A percentile compares a stretch with the other conserved stretches of the same genome.
phyloP scores from a whole-genome alignment of 2,113 vertebrate genomes.

The Anguilla japonica region DNA sequence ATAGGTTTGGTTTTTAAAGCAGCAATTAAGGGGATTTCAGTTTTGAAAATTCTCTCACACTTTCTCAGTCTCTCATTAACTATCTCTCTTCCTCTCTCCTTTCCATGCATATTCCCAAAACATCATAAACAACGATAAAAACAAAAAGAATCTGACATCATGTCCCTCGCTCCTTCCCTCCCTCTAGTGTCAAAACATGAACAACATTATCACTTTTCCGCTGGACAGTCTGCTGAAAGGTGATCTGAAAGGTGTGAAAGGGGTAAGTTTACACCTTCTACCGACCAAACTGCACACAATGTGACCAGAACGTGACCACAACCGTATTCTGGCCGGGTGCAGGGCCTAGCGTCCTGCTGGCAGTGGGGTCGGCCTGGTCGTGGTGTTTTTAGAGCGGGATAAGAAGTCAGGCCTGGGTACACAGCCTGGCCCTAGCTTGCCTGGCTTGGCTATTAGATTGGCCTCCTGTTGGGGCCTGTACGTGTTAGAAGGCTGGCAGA shows the following conservation, averaged over 20 bases:
- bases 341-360: not conserved
- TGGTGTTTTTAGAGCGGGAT: not conserved
- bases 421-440: not conserved
- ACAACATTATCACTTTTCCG: conserved; percentile 96
- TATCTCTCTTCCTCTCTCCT: too few species aligned
- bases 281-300: not conserved
- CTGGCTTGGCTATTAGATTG: not conserved
- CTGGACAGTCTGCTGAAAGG: conserved; percentile 96
- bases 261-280: conserved; percentile 71
- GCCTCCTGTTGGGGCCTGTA: not conserved
- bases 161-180: not conserved
- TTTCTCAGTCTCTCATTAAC: too few species aligned
- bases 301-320: not conserved
- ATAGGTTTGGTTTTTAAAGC: too few species aligned
- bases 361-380: not conserved
- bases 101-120: too few species aligned
- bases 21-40: too few species aligned
- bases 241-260: conserved; percentile 94
- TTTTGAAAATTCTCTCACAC: too few species aligned
- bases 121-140: not conserved
- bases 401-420: not conserved
- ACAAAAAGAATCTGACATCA: not conserved
- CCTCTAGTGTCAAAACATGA: conserved; percentile 94
- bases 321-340: not conserved
- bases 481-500: not conserved